Conservation (phyloP, 2,888 invertebrate genomes). For the Drosophila recens region DNA sequence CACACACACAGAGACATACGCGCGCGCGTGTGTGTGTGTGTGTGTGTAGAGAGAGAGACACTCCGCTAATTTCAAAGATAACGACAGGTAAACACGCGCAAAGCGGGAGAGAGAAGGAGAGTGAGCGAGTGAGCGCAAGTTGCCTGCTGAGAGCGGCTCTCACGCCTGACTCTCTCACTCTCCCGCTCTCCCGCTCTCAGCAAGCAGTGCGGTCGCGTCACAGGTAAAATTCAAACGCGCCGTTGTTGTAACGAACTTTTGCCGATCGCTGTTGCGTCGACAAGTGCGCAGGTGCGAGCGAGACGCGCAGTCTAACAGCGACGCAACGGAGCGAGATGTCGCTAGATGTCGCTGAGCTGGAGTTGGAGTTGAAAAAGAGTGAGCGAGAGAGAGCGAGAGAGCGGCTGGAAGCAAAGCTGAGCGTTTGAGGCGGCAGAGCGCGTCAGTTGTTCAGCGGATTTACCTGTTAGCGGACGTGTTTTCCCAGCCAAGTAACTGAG, state of each 20-base stretch:
- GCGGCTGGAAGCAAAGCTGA: conserved; percentile 28
- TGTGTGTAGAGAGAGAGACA: conserved; percentile 9
- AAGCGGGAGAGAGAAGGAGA: conserved; percentile 6
- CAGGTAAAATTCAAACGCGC: conserved; percentile 73
- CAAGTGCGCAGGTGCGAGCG: conserved; percentile 53
- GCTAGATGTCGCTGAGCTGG: conserved; percentile 33
- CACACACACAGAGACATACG: conserved; percentile 11
- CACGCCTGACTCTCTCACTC: conserved; percentile 5
- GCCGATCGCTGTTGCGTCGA: conserved; percentile 41
- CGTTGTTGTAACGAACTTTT: conserved; percentile 67
- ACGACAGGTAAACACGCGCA: conserved; percentile 56
- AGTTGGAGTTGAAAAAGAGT: conserved; percentile 45
- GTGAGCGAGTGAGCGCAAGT: conserved; percentile 12
- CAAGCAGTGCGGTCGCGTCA: conserved; percentile 49
- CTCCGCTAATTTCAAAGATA: conserved; percentile 57
- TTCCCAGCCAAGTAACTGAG: conserved; percentile 48
- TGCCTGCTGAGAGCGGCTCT: conserved; percentile 3
- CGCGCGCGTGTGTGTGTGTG: background rate
- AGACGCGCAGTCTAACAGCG: conserved; percentile 27
- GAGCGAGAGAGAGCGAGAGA: conserved; percentile 19
- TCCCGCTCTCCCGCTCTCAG: background rate
- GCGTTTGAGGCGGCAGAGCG: conserved; percentile 29
- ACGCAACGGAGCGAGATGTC: conserved; percentile 39
- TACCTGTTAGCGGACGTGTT: conserved; percentile 82
- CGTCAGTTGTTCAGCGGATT: conserved; percentile 76